These are phyloP conservation scores for Saguinus imperator DNA, from an alignment of 2,113 vertebrate species.

Conservation along the genomic window DNA sequence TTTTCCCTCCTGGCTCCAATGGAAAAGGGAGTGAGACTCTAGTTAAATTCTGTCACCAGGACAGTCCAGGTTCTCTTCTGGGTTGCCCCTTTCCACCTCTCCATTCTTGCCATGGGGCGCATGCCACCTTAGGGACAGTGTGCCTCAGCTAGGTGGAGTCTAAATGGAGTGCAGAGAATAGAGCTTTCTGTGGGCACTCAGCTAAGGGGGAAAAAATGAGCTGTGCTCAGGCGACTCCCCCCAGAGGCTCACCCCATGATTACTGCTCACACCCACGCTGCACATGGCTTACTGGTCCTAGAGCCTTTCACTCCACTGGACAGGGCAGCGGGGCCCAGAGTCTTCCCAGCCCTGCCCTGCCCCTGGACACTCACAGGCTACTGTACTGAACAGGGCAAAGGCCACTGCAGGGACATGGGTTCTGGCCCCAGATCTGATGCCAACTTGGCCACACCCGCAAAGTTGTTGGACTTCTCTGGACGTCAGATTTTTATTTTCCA, in stretches of 20 bases:
- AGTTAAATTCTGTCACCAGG: neutral
- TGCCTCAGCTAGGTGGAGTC: neutral
- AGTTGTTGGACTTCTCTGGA: neutral
- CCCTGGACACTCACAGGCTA: rapidly evolving
- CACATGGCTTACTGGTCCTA: neutral
- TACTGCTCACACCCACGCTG: neutral
- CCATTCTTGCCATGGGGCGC: neutral
- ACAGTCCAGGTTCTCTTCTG: neutral
- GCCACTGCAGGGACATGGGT: neutral
- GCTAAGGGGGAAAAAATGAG: neutral
- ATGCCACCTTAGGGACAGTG: neutral
- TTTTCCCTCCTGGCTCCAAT: neutral
- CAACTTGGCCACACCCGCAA: no score
- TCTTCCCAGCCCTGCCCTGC: no score
- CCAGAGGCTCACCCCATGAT: neutral
- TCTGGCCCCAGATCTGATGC: neutral
- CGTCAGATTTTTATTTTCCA: neutral
- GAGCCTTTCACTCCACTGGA: neutral
- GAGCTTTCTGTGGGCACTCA: neutral
- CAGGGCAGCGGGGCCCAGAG: rapidly evolving
- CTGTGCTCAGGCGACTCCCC: neutral
- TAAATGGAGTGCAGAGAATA: neutral
- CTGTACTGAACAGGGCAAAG: neutral
- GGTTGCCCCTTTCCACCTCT: neutral
- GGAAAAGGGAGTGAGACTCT: neutral